phyloP scores from a whole-genome alignment of 2,888 invertebrate species.

The Tanypteryx hageni region DNA sequence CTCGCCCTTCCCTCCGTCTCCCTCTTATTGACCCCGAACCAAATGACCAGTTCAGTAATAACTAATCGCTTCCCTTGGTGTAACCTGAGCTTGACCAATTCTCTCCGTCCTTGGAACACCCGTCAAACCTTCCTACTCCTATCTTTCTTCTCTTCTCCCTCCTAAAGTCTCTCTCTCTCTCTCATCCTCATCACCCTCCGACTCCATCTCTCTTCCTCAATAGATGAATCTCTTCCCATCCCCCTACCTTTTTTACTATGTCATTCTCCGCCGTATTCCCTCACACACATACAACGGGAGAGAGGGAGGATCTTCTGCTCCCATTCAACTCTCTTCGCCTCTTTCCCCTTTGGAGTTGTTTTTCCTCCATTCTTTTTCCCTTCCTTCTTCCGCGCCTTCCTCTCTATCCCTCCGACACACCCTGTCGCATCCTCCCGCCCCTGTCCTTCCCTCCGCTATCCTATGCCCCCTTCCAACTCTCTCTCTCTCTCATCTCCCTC shows the following conservation, averaged over 20 bases:
- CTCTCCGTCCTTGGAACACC: conserved; percentile 42
- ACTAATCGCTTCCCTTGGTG: conserved; percentile 50
- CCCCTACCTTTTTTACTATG: background rate
- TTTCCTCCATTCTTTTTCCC: background rate
- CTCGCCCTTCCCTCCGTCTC: background rate
- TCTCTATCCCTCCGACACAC: background rate
- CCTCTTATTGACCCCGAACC: conserved; percentile 42
- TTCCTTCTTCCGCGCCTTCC: background rate
- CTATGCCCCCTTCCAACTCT: background rate
- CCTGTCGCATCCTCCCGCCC: background rate
- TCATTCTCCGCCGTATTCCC: background rate
- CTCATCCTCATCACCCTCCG: background rate
- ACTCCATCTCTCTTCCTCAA: background rate
- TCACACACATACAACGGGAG: background rate
- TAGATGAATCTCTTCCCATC: conserved; percentile 21
- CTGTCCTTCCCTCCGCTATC: background rate
- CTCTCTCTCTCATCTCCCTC: background rate
- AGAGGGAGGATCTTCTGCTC: background rate
- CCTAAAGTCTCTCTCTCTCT: background rate
- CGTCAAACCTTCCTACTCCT: no score
- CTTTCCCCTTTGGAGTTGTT: background rate
- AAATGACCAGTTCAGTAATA: conserved; percentile 15
- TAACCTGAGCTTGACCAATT: conserved; percentile 21
- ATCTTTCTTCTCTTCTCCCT: background rate
- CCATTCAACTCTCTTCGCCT: background rate